A percentile compares a stretch with the other conserved stretches of the same genome.
phyloP scores from a whole-genome alignment of 2,888 invertebrate species.

The Stenolophus ochropezus region DNA sequence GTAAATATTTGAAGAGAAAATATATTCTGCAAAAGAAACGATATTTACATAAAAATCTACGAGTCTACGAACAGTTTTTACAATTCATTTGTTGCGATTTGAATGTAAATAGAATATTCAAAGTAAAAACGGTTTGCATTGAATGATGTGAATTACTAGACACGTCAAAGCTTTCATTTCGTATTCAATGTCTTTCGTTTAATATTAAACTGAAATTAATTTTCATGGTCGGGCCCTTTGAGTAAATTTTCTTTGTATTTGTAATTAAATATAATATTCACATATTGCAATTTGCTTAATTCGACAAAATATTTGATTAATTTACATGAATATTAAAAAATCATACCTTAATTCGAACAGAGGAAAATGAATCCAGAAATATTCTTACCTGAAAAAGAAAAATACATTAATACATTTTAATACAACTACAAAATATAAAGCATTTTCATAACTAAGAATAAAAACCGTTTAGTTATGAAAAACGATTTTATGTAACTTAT shows the following conservation, averaged over 20 bases:
- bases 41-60: background rate
- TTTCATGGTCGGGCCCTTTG: background rate
- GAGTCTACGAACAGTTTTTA: background rate
- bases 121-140: background rate
- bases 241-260: background rate
- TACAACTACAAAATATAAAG: too few relatives aligned
- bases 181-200: background rate
- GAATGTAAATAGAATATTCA: background rate
- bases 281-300: too few relatives aligned
- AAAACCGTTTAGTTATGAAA: too few relatives aligned
- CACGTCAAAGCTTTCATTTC: background rate
- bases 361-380: background rate
- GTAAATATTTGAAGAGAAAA: slow-evolving; percentile 1
- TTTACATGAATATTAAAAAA: too few relatives aligned
- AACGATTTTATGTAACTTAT: too few relatives aligned
- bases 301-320: too few relatives aligned
- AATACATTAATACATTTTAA: background rate
- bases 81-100: background rate
- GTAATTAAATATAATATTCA: background rate
- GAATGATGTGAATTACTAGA: background rate
- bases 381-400: background rate
- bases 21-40: background rate
- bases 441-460: too few relatives aligned
- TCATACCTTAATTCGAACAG: background rate
- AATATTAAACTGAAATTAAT: background rate